A percentile compares a stretch with the other conserved stretches of the same genome.
phyloP scores from a whole-genome alignment of 2,888 invertebrate species.

The Busseola fusca region DNA sequence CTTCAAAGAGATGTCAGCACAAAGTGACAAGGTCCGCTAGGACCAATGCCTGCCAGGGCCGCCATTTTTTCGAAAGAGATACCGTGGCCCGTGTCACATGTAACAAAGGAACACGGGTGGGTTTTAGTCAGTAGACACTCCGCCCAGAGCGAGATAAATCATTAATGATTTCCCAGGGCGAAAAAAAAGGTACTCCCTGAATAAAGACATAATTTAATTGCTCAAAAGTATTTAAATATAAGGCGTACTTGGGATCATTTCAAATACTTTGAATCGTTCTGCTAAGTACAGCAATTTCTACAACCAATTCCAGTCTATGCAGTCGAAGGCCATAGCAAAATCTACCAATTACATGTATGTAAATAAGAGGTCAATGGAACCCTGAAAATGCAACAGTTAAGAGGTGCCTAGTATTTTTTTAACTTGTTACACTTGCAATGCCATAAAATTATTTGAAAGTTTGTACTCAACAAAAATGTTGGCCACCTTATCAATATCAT shows the following conservation, averaged over 20 bases:
- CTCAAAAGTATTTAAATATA: not conserved
- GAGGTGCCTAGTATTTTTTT: not conserved
- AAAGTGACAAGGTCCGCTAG: too few species aligned
- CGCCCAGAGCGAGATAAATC: too few species aligned
- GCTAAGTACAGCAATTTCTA: too few species aligned
- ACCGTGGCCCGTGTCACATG: too few species aligned
- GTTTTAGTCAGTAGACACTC: too few species aligned
- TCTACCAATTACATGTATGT: not conserved
- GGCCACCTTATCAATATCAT: not conserved
- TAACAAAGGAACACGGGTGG: too few species aligned
- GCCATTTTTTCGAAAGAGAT: too few species aligned
- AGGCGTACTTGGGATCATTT: not conserved
- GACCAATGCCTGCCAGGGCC: too few species aligned
- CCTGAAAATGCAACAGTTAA: not conserved
- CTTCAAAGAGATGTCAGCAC: too few species aligned
- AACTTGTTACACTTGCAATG: not conserved
- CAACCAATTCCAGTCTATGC: not conserved
- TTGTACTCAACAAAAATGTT: not conserved
- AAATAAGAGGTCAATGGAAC: too few species aligned
- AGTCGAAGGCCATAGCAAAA: not conserved
- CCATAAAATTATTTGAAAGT: not conserved
- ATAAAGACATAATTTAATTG: not conserved
- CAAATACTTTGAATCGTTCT: not conserved
- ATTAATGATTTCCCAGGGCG: too few species aligned
- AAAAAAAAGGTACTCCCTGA: not conserved